These are phyloP conservation scores for Colletes gigas DNA, from an alignment of 1,140 invertebrate species.

Conservation along the genomic window DNA sequence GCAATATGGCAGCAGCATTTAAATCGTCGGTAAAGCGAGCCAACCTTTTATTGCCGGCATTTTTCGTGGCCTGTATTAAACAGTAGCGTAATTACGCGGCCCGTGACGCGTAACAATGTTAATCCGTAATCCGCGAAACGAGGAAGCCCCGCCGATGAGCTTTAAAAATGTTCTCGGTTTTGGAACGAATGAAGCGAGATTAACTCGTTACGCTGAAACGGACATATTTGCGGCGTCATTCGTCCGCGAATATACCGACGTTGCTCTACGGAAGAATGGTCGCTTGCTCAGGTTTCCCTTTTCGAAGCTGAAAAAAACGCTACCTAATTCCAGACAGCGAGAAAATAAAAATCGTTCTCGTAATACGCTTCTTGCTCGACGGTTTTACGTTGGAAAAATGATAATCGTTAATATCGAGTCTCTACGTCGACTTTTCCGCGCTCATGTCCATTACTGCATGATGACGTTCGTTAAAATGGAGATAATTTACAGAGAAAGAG, in stretches of 20 bases:
- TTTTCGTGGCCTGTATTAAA: constrained; percentile 6
- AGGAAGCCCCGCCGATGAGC: constrained; percentile 4
- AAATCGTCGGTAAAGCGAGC: not conserved
- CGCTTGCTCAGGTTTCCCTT: too few species aligned
- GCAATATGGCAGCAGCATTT: not conserved
- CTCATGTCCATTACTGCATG: too few species aligned
- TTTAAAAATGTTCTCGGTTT: constrained; percentile 43
- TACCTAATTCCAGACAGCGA: too few species aligned
- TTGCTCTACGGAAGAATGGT: not conserved
- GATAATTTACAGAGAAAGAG: too few species aligned
- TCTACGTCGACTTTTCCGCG: too few species aligned
- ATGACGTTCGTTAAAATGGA: too few species aligned
- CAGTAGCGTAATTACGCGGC: not conserved
- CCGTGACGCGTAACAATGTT: not conserved
- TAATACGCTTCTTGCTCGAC: too few species aligned
- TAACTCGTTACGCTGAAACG: constrained; percentile 13
- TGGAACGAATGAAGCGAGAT: constrained; percentile 6
- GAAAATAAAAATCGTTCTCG: too few species aligned
- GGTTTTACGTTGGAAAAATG: too few species aligned
- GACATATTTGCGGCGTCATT: not conserved
- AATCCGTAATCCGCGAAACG: constrained; percentile 1
- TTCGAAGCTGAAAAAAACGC: too few species aligned
- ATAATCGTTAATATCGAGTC: too few species aligned
- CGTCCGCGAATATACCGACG: not conserved
- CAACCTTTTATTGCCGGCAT: not conserved